phyloP scores from a whole-genome alignment of 2,113 vertebrate genomes.

The Carassius auratus region DNA sequence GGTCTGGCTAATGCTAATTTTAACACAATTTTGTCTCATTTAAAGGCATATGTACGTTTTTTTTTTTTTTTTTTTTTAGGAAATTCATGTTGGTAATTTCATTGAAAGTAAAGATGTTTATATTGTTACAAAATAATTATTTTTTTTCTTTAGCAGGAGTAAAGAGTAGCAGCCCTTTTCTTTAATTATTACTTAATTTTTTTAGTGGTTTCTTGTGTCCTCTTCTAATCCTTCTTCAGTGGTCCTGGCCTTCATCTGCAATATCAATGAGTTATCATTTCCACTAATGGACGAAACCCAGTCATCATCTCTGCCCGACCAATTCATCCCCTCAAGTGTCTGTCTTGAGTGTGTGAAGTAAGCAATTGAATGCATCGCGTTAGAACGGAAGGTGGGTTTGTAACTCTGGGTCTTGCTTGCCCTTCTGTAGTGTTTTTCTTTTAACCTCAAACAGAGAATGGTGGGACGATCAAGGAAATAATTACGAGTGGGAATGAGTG shows the following conservation, averaged over 20 bases:
- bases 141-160: too few species aligned
- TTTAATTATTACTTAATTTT: too few species aligned
- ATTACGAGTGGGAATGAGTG: background rate
- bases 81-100: too few species aligned
- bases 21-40: too few species aligned
- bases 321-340: background rate
- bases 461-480: background rate
- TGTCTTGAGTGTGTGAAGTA: conserved; percentile 7
- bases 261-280: background rate
- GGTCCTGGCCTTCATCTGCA: background rate
- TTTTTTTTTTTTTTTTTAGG: too few species aligned
- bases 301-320: background rate
- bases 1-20: too few species aligned
- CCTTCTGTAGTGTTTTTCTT: background rate
- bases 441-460: background rate
- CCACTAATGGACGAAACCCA: background rate
- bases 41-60: too few species aligned
- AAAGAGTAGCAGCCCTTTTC: too few species aligned
- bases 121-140: too few species aligned
- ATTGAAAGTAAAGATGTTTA: too few species aligned
- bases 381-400: background rate
- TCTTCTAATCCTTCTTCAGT: background rate
- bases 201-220: background rate
- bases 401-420: background rate
- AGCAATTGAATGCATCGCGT: background rate